Evolutionary conservation across 64 coral and sea anemone species (phyloP).

Genomic region (Exaiptasia diaphana): DNA sequence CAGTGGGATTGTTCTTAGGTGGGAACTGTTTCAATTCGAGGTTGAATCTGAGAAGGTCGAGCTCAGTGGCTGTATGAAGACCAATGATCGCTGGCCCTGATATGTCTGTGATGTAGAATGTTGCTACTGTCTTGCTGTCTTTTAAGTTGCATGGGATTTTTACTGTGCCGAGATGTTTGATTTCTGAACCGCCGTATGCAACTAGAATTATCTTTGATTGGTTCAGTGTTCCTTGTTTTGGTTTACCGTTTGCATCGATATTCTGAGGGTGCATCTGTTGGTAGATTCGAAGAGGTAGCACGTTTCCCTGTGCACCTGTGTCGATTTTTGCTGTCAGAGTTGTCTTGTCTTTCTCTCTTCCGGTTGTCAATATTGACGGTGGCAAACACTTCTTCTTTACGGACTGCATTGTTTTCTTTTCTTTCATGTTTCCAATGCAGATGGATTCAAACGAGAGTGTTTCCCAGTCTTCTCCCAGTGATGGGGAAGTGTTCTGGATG

Average conservation of each 20-base stretch:
- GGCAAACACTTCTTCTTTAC: constrained; percentile 36
- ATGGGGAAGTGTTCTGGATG: too few species aligned
- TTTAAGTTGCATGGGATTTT: constrained; percentile 1
- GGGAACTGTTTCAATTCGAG: too few species aligned
- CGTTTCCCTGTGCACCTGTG: constrained; percentile 44
- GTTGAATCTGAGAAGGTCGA: background rate
- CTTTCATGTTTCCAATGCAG: too few species aligned
- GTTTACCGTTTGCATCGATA: constrained; percentile 10
- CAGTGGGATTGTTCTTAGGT: background rate
- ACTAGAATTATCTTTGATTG: constrained; percentile 14
- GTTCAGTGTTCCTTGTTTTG: background rate
- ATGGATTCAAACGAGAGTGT: too few species aligned
- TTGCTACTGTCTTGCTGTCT: background rate
- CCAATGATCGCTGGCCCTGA: background rate
- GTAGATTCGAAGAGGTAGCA: constrained; percentile 40
- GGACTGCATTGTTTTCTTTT: too few species aligned
- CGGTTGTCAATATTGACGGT: constrained; percentile 20
- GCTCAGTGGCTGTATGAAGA: constrained; percentile 23
- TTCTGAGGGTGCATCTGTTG: constrained; percentile 24
- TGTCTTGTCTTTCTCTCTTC: background rate
- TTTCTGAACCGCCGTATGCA: constrained; percentile 42
- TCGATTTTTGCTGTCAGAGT: constrained; percentile 57
- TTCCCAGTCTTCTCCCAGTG: too few species aligned
- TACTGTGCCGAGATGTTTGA: constrained; percentile 31
- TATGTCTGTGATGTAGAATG: constrained; percentile 43